These are phyloP conservation scores for Elephantulus edwardii DNA, from an alignment of 2,113 vertebrate species.

Conservation along the genomic window DNA sequence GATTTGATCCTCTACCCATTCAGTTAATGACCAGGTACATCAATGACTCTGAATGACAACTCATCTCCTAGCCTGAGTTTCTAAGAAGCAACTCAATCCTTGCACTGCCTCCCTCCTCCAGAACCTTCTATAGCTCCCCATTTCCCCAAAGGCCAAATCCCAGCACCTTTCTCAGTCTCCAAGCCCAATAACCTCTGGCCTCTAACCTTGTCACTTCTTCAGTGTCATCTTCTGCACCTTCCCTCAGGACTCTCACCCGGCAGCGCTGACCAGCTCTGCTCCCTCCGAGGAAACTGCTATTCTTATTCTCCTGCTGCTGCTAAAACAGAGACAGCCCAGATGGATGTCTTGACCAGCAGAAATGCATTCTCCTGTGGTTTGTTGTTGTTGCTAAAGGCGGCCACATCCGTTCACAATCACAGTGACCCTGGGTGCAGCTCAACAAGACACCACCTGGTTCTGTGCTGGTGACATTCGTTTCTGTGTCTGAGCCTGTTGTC, in stretches of 20 bases:
- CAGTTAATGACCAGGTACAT: not conserved
- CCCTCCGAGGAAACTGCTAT: not conserved
- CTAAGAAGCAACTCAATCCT: not conserved
- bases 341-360: not conserved
- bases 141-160: not conserved
- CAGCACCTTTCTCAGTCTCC: not conserved
- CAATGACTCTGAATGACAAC: not conserved
- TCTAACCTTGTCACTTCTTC: accelerated
- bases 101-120: accelerated
- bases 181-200: accelerated
- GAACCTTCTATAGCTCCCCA: not conserved
- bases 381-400: too few relatives aligned
- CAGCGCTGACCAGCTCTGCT: not conserved
- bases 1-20: not conserved
- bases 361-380: not conserved
- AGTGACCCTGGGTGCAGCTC: not conserved
- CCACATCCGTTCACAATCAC: too few relatives aligned
- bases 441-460: not conserved
- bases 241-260: not conserved
- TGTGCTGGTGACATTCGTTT: not conserved
- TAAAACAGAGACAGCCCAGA: not conserved
- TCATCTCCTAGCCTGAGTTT: not conserved
- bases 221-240: not conserved
- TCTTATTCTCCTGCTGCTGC: not conserved
- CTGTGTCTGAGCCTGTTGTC: not conserved